phyloP scores from a whole-genome alignment of 1,140 invertebrate species.

The Zophobas morio region DNA sequence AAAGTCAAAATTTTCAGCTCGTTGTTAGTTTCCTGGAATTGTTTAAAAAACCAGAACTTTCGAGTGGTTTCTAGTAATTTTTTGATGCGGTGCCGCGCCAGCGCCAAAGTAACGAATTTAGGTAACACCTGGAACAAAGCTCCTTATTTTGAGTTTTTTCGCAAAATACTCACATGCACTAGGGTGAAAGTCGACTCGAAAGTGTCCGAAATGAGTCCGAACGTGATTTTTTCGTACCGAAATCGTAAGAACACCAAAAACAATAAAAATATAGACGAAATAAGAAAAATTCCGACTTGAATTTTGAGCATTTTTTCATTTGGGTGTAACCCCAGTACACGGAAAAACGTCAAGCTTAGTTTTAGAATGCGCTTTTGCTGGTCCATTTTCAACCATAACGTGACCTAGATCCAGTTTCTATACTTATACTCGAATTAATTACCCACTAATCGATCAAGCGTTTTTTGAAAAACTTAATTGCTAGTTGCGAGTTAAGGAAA shows the following conservation, averaged over 20 bases:
- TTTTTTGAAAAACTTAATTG: too few species aligned
- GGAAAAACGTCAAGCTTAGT: constrained; percentile 10
- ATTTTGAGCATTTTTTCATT: background rate
- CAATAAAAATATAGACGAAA: background rate
- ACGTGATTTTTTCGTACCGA: constrained; percentile 13
- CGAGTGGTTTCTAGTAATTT: constrained; percentile 2
- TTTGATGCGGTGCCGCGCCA: background rate
- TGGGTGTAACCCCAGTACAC: constrained; percentile 3
- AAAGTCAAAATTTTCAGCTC: background rate
- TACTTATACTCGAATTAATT: too few species aligned
- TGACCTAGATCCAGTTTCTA: too few species aligned
- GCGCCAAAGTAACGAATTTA: constrained; percentile 14
- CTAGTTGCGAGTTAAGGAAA: too few species aligned
- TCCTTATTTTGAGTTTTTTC: background rate
- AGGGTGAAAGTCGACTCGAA: constrained; percentile 25
- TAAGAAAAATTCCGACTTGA: background rate
- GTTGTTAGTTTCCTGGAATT: background rate
- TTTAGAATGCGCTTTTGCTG: constrained; percentile 6
- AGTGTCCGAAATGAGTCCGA: constrained; percentile 18
- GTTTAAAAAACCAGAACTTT: background rate
- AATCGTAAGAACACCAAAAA: constrained; percentile 10
- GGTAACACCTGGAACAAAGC: constrained; percentile 11
- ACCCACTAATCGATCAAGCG: too few species aligned
- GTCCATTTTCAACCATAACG: background rate
- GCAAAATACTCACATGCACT: constrained; percentile 8